A percentile compares a stretch with the other conserved stretches of the same genome.
Evolutionary conservation across 2,113 vertebrate genomes (phyloP).

Genomic region (Variabilichromis moorii): DNA sequence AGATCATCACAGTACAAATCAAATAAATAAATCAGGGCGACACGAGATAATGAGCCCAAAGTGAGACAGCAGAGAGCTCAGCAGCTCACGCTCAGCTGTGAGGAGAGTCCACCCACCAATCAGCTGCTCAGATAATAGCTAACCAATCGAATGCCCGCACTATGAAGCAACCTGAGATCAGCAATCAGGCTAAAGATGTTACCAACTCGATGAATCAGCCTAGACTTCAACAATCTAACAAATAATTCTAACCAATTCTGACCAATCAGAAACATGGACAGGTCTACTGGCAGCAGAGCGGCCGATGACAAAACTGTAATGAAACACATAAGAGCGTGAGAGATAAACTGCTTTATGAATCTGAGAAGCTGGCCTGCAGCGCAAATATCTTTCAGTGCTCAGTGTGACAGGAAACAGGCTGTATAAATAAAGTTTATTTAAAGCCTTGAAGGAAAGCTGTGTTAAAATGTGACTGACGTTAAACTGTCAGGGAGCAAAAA

Average conservation of each 20-base stretch:
- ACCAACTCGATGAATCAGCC: not conserved
- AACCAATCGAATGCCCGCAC: not conserved
- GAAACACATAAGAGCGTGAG: not conserved
- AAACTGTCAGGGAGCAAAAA: not conserved
- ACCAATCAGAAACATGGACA: not conserved
- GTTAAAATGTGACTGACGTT: not conserved
- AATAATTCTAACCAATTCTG: not conserved
- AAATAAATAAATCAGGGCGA: not conserved
- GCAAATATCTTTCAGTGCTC: not conserved
- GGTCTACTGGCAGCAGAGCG: not conserved
- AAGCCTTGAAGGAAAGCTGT: not conserved
- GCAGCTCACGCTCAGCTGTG: not conserved
- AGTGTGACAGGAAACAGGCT: not conserved
- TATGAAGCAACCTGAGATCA: not conserved
- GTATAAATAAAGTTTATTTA: not conserved
- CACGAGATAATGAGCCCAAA: not conserved
- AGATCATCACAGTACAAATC: not conserved
- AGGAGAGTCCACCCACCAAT: rapidly evolving
- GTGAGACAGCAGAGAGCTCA: not conserved
- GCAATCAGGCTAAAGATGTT: not conserved
- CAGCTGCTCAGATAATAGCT: not conserved
- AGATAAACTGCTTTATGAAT: not conserved
- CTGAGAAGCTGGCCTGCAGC: not conserved
- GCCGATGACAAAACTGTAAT: not conserved
- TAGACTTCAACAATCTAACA: not conserved